Percentiles rank a stretch among this genome's conserved stretches.
Evolutionary conservation across 2,797 vertebrate species (phyloP).

Genomic region (Syngnathus rostellatus): DNA sequence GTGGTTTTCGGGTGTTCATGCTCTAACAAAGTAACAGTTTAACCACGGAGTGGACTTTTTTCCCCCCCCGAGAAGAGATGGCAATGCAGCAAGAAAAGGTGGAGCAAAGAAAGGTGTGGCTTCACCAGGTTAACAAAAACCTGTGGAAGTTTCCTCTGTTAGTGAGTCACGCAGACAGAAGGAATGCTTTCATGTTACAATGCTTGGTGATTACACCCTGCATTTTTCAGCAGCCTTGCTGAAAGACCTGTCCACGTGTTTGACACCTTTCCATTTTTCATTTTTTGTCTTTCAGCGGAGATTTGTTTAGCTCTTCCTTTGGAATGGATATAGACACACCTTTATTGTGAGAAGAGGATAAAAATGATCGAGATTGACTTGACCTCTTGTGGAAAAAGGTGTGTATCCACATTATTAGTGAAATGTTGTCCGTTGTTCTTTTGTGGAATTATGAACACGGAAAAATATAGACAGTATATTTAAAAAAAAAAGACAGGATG

Average conservation of each 20-base stretch:
- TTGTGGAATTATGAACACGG: background rate
- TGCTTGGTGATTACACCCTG: no score
- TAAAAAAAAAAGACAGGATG: background rate
- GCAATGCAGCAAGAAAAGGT: constrained; percentile 2
- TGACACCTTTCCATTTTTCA: background rate
- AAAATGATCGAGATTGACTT: background rate
- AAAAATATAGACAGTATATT: background rate
- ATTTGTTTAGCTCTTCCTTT: background rate
- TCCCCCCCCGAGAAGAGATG: background rate
- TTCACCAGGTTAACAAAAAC: constrained; percentile 5
- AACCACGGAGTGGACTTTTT: background rate
- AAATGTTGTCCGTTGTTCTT: background rate
- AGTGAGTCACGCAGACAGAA: background rate
- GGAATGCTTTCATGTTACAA: background rate
- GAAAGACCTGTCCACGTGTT: background rate
- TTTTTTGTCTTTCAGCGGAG: background rate
- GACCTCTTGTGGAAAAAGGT: background rate
- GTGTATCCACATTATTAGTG: background rate
- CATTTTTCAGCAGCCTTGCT: background rate
- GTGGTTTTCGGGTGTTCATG: background rate
- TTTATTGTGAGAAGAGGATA: background rate
- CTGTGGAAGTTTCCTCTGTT: background rate
- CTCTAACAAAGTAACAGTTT: background rate
- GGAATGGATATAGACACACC: background rate
- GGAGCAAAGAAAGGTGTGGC: constrained; percentile 40